A percentile compares a stretch with the other conserved stretches of the same genome.
These are phyloP conservation scores for Sebastes matsubarae DNA, from an alignment of 2,797 vertebrate genomes.

Conservation along the genomic window DNA sequence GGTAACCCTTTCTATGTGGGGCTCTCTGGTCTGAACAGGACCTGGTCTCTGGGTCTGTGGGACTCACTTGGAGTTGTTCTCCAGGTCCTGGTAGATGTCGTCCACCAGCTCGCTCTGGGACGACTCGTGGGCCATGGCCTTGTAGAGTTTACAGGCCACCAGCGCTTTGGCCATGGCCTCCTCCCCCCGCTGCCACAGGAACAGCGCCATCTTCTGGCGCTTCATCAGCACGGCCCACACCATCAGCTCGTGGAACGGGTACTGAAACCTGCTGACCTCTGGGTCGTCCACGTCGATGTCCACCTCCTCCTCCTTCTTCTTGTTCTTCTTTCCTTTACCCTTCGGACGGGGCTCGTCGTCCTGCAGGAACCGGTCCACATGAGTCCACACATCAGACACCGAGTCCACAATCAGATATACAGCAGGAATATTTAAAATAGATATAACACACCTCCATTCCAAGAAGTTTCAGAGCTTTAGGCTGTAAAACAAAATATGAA, in stretches of 20 bases:
- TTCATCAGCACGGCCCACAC: constrained; percentile 97
- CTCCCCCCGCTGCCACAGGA: constrained; percentile 95
- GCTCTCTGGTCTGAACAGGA: too few relatives aligned
- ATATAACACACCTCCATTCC: constrained; percentile 92
- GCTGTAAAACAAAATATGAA: constrained; percentile 75
- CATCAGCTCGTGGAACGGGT: constrained; percentile 95
- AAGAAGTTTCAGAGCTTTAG: constrained; percentile 96
- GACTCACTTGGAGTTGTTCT: constrained; percentile 96
- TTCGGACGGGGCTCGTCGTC: constrained; percentile 91
- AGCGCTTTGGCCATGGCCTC: constrained; percentile 96
- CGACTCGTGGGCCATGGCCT: constrained; percentile 96
- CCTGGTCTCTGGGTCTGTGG: neutral
- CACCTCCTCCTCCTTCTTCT: constrained; percentile 94
- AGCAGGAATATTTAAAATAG: neutral
- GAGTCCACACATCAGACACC: neutral
- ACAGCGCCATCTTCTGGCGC: constrained; percentile 95
- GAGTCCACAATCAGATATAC: neutral
- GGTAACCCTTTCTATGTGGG: too few relatives aligned
- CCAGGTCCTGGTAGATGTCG: constrained; percentile 95
- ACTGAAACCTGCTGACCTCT: constrained; percentile 91
- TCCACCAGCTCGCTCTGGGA: constrained; percentile 95
- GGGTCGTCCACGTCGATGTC: constrained; percentile 94
- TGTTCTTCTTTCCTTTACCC: constrained; percentile 86
- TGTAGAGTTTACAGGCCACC: constrained; percentile 96
- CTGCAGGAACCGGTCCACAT: constrained; percentile 50